phyloP scores from a whole-genome alignment of 2,113 vertebrate species.

The Plecturocebus donacophilus region DNA sequence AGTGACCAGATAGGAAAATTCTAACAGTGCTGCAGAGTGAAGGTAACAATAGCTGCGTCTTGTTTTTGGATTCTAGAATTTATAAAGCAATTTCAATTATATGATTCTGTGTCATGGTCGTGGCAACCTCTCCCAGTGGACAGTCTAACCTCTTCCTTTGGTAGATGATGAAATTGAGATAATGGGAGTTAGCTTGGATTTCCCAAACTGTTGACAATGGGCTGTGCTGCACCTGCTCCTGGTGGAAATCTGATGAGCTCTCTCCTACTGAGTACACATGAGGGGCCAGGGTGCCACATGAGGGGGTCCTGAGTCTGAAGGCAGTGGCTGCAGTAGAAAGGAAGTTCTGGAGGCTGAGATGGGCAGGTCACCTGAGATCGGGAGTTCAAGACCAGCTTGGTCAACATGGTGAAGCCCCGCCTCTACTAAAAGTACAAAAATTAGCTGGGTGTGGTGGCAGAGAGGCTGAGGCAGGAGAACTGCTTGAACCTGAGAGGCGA shows the following conservation, averaged over 20 bases:
- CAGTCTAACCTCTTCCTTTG: background rate
- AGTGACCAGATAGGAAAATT: rapidly evolving
- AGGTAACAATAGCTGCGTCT: rapidly evolving
- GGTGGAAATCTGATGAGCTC: rapidly evolving
- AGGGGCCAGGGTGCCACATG: background rate
- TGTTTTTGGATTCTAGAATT: background rate
- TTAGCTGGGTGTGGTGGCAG: too few relatives aligned
- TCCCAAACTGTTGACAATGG: rapidly evolving
- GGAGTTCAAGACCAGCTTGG: too few relatives aligned
- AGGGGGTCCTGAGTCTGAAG: background rate
- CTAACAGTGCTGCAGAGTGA: rapidly evolving
- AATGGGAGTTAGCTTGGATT: rapidly evolving
- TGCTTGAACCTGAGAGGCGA: too few relatives aligned
- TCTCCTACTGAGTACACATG: rapidly evolving
- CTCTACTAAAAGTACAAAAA: too few relatives aligned
- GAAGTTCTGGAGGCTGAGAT: background rate
- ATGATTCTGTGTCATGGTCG: rapidly evolving
- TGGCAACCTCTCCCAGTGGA: background rate
- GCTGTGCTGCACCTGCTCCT: rapidly evolving
- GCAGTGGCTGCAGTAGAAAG: rapidly evolving
- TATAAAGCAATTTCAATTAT: too few relatives aligned
- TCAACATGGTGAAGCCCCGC: too few relatives aligned
- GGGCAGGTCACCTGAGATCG: too few relatives aligned
- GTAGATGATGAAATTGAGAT: too few relatives aligned
- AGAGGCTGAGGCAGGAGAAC: too few relatives aligned